Evolutionary conservation across 2,888 invertebrate genomes (phyloP).

Genomic region (Habrosyne pyritoides): DNA sequence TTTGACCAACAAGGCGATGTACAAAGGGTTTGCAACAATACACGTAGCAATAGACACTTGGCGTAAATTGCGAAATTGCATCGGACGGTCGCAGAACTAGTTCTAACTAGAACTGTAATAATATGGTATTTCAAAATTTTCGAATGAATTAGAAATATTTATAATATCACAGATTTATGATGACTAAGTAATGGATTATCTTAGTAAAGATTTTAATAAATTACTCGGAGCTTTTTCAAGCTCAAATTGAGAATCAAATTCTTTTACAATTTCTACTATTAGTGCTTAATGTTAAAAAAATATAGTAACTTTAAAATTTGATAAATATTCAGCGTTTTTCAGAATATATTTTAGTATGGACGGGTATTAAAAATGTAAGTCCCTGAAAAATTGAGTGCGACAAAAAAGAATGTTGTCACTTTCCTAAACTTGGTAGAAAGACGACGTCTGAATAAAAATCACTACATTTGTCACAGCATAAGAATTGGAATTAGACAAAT

Average conservation of each 20-base stretch:
- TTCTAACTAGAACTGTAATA: too few relatives aligned
- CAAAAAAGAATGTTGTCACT: constrained; percentile 39
- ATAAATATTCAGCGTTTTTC: not conserved
- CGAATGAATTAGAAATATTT: too few relatives aligned
- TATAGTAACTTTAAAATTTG: not conserved
- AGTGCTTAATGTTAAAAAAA: not conserved
- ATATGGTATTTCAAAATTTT: too few relatives aligned
- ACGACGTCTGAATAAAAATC: constrained; percentile 73
- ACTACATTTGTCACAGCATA: constrained; percentile 80
- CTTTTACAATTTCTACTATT: too few relatives aligned
- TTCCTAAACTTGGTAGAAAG: constrained; percentile 38
- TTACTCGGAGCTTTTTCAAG: too few relatives aligned
- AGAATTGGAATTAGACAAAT: constrained; percentile 83
- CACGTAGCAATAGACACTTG: not conserved
- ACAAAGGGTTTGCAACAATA: not conserved
- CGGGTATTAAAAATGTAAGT: not conserved
- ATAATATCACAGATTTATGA: too few relatives aligned
- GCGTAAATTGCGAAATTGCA: not conserved
- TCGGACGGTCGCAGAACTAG: not conserved
- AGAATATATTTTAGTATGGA: not conserved
- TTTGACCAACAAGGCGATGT: too few relatives aligned
- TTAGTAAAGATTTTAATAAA: too few relatives aligned
- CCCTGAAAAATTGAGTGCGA: constrained; percentile 4
- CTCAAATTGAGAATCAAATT: too few relatives aligned
- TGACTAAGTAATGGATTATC: too few relatives aligned